Conservation (phyloP, 2,797 vertebrate species). For the Sebastes alutus region DNA sequence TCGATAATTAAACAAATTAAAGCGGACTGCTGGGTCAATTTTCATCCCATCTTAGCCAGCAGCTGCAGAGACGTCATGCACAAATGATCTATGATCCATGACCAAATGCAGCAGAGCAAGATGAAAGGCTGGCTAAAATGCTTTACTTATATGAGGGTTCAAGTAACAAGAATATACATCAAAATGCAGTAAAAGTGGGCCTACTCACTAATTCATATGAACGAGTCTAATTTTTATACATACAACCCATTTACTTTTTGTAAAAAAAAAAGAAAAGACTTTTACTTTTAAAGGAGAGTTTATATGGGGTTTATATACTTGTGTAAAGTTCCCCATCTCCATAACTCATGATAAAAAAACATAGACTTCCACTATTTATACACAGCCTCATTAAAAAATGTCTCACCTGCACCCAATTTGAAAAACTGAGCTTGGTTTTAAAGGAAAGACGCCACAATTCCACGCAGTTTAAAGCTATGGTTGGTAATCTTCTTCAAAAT, state of each 20-base stretch:
- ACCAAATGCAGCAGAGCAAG: conserved; percentile 6
- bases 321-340: not conserved
- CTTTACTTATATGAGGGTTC: not conserved
- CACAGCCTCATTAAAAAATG: not conserved
- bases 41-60: conserved; percentile 36
- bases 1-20: conserved; percentile 83
- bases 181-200: not conserved
- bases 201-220: too few species aligned
- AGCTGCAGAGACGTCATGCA: not conserved
- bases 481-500: too few species aligned
- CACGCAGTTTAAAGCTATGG: too few species aligned
- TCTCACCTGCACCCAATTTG: not conserved
- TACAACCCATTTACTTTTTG: not conserved
- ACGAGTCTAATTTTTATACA: not conserved
- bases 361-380: not conserved
- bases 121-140: not conserved
- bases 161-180: not conserved
- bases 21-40: conserved; percentile 63
- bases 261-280: too few species aligned
- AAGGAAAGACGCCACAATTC: not conserved
- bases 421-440: not conserved
- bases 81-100: too few species aligned
- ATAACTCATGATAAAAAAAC: not conserved
- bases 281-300: too few species aligned
- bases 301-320: too few species aligned